phyloP scores from a whole-genome alignment of 37 sponge, comb jelly and placozoan species.

The Beroe forskalii region DNA sequence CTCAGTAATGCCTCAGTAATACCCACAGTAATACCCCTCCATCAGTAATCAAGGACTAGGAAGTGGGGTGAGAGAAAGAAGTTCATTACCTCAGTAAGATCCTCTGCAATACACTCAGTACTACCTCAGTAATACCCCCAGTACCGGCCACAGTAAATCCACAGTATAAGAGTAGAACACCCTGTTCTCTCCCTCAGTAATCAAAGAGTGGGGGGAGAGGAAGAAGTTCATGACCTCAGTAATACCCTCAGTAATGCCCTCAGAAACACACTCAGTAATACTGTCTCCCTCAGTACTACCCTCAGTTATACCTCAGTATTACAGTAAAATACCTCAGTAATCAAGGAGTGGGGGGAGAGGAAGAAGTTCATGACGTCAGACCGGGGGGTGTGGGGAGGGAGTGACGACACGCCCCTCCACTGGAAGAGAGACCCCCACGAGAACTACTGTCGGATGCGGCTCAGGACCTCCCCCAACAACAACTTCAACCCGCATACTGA shows the following conservation, averaged over 20 bases:
- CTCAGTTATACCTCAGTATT: no score
- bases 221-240: constrained; percentile 53
- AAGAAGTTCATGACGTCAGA: constrained; percentile 65
- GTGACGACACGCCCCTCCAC: constrained; percentile 18
- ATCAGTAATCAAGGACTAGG: constrained; percentile 54
- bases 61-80: constrained; percentile 8
- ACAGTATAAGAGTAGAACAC: no score
- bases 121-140: no score
- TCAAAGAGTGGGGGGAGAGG: constrained; percentile 25
- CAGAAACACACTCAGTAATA: no score
- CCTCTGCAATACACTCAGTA: no score
- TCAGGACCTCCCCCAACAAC: constrained; percentile 3
- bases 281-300: no score
- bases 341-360: constrained; percentile 48
- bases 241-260: no score
- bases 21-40: no score
- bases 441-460: constrained; percentile 60
- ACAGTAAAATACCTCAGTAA: no score
- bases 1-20: no score
- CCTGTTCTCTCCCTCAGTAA: no score
- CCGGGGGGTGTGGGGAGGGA: constrained; percentile 57
- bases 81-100: constrained; percentile 47
- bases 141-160: no score
- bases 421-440: constrained; percentile 64
- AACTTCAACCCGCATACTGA: constrained; percentile 74